Base-by-base conservation (phyloP, 2,797 vertebrate species). In the Mallotus villosus region DNA sequence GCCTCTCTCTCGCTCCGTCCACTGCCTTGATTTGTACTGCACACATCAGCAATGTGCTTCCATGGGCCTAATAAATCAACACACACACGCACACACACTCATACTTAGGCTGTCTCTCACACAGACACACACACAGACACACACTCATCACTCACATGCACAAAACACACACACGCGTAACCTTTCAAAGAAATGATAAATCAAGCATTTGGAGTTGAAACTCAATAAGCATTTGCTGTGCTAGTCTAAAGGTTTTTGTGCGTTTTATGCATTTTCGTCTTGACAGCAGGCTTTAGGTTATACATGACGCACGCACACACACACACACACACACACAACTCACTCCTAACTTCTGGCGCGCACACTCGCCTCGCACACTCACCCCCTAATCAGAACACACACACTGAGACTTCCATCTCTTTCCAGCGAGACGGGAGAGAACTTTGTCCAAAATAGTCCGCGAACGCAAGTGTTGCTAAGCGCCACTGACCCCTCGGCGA, bases 401-500 rank as follows among this genome's bases (percentile, higher is more conserved):
- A 12, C 41, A 41, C 41, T 8, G 41, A 12, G 37, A 41, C 37
- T 11, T 41, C 34, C 21, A 29, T 73, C 7, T 61, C 29, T 41
- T 70, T 22, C 19, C 68, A 55, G 21, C 29, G 24, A 65, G 63
- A 65, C 16, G 34, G 41, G 63, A 69, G 65, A 76, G 76, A 80
- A 82, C 41, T 41, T 41, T 41, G 41, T 71, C 72, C 21, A 82
- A 83, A 81, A 78, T 74, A 82, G 68, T 75, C 68, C 62, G 63
- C 67, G 67, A 76, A 78, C 4, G 71, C 73, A 73, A 74, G 76
- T 78, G 88, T 92, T 89, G 88, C 90, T 87, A 87, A 81, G 90
- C 84, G 59, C 77, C 76, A 68, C 81, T 89, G 87, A 86, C 86
- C 87, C 87, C 88, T 87, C 86, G 79, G 85, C 75, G 77, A 87